Conservation (phyloP, 2,113 vertebrate species). For the Kobus ellipsiprymnus region DNA sequence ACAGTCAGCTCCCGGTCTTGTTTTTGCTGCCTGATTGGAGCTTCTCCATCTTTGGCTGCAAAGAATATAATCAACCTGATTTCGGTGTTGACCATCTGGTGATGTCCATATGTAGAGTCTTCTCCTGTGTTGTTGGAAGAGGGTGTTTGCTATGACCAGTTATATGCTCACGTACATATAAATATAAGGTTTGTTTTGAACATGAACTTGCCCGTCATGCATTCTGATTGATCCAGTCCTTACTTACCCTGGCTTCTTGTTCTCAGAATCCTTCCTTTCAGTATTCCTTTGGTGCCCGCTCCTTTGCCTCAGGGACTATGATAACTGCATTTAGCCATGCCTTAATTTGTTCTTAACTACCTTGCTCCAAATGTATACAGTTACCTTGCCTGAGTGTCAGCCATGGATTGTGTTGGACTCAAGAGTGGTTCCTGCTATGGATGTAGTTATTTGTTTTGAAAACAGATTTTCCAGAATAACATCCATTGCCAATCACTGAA, state of each 20-base stretch:
- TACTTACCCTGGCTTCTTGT: neutral
- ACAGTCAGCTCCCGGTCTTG: too few species aligned
- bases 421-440: neutral
- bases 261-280: neutral
- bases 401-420: neutral
- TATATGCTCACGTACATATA: neutral
- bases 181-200: neutral
- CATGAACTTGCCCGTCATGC: neutral
- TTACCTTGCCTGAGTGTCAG: neutral
- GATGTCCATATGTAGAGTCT: too few species aligned
- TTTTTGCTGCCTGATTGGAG: too few species aligned
- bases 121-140: too few species aligned
- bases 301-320: neutral
- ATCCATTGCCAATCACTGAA: neutral
- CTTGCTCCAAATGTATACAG: neutral
- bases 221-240: neutral
- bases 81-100: too few species aligned
- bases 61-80: too few species aligned
- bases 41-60: too few species aligned
- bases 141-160: too few species aligned
- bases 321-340: neutral
- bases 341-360: neutral
- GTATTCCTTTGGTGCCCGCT: neutral
- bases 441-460: neutral
- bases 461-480: neutral